Evolutionary conservation across 2,797 vertebrate species (phyloP).

Genomic region (Petrocephalus schoutedeni): DNA sequence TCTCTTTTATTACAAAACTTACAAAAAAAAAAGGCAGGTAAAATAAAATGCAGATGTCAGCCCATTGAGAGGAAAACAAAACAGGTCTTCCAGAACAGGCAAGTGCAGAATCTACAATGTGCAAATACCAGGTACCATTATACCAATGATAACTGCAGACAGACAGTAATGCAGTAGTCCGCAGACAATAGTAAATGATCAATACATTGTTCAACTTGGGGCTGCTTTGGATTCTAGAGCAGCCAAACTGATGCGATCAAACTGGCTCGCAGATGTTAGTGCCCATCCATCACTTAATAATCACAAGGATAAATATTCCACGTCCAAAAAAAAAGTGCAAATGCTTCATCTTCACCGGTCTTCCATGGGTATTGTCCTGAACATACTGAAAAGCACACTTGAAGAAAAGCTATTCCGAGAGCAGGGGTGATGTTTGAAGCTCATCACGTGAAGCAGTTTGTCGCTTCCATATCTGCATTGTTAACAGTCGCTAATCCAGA

Average conservation of each 20-base stretch:
- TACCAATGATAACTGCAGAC: background rate
- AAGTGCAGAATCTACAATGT: background rate
- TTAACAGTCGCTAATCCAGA: background rate
- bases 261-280: background rate
- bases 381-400: background rate
- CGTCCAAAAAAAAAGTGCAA: conserved; percentile 4
- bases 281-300: background rate
- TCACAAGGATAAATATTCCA: background rate
- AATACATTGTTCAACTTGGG: background rate
- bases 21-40: background rate
- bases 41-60: background rate
- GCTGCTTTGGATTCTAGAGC: background rate
- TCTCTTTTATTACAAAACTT: background rate
- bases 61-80: background rate
- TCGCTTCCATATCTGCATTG: background rate
- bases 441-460: background rate
- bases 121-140: background rate
- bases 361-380: background rate
- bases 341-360: background rate
- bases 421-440: background rate
- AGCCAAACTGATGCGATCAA: background rate
- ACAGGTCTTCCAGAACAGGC: background rate
- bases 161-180: background rate
- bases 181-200: background rate
- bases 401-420: background rate